phyloP scores from a whole-genome alignment of 2,888 invertebrate genomes.

The Apantesis nais region DNA sequence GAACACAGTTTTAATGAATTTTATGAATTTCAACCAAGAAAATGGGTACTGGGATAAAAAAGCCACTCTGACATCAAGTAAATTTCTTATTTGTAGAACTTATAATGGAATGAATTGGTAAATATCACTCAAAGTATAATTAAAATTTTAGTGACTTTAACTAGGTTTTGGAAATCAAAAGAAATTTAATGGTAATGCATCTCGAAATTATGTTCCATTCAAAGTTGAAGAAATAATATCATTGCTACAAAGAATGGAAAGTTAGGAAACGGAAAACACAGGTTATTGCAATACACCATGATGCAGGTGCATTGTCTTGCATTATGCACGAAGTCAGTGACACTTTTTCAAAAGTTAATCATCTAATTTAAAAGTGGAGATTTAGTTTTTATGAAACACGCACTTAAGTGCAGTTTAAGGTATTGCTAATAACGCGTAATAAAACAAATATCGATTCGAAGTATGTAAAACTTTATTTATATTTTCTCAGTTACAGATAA shows the following conservation, averaged over 20 bases:
- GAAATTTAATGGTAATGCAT: background rate
- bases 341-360: too few relatives aligned
- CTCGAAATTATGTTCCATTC: background rate
- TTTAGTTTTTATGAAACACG: background rate
- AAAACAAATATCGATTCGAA: too few relatives aligned
- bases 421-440: background rate
- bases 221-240: background rate
- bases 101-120: background rate
- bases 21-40: too few relatives aligned
- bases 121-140: background rate
- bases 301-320: too few relatives aligned
- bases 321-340: too few relatives aligned
- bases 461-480: constrained; percentile 2
- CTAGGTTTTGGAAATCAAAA: background rate
- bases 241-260: background rate
- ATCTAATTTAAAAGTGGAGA: background rate
- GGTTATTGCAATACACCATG: too few relatives aligned
- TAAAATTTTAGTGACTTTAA: background rate
- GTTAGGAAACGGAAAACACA: too few relatives aligned
- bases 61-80: too few relatives aligned
- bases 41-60: too few relatives aligned
- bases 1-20: background rate
- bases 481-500: constrained; percentile 42
- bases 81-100: too few relatives aligned
- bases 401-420: background rate